These are phyloP conservation scores for Neosilurus mollespiculum DNA, from an alignment of 2,797 vertebrate species.

Conservation along the genomic window DNA sequence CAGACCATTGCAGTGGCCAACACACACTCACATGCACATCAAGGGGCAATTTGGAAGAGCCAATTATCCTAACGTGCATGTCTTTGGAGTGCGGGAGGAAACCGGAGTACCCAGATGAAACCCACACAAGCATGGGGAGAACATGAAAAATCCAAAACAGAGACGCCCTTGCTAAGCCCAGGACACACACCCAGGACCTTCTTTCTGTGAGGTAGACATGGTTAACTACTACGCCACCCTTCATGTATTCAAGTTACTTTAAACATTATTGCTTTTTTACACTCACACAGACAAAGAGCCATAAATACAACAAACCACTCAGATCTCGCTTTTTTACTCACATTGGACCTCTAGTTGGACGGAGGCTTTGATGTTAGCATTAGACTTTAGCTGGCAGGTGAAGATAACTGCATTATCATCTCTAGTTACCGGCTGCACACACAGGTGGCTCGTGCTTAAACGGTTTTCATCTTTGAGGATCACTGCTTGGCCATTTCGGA, in stretches of 20 bases:
- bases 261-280: neutral
- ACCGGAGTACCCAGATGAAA: too few relatives aligned
- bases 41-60: too few relatives aligned
- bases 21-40: too few relatives aligned
- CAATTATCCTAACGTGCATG: too few relatives aligned
- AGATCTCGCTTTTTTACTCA: conserved; percentile 70
- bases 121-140: too few relatives aligned
- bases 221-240: too few relatives aligned
- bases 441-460: conserved; percentile 77
- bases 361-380: conserved; percentile 68
- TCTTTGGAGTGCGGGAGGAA: too few relatives aligned
- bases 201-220: too few relatives aligned
- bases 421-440: conserved; percentile 72
- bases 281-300: neutral
- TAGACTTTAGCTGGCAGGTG: conserved; percentile 74
- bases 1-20: too few relatives aligned
- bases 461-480: conserved; percentile 75
- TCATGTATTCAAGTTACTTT: neutral
- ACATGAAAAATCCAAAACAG: too few relatives aligned
- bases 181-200: too few relatives aligned
- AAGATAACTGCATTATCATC: conserved; percentile 79
- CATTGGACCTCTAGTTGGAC: conserved; percentile 83
- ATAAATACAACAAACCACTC: neutral
- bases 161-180: too few relatives aligned
- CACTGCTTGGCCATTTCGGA: conserved; percentile 70